A percentile compares a stretch with the other conserved stretches of the same genome.
phyloP scores from a whole-genome alignment of 2,797 vertebrate species.

The Anas bernieri region DNA sequence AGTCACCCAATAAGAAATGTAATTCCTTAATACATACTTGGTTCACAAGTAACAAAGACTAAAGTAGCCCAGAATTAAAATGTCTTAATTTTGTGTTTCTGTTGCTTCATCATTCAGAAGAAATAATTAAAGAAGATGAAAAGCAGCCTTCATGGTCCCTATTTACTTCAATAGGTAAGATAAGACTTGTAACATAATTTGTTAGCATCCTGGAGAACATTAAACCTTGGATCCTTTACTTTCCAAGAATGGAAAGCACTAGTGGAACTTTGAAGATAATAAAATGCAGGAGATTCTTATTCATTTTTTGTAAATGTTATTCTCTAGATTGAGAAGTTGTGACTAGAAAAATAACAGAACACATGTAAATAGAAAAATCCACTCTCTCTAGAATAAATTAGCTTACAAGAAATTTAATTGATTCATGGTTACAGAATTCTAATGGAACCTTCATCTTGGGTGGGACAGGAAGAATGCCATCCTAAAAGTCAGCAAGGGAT shows the following conservation, averaged over 20 bases:
- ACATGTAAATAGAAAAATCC: constrained; percentile 24
- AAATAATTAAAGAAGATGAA: constrained; percentile 21
- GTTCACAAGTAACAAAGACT: not conserved
- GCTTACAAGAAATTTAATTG: constrained; percentile 7
- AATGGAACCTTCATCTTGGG: not conserved
- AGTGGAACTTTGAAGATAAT: not conserved
- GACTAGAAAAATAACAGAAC: constrained; percentile 20
- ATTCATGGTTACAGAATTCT: not conserved
- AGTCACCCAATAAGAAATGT: not conserved
- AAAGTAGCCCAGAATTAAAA: not conserved
- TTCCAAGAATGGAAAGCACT: not conserved
- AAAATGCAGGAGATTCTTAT: constrained; percentile 31
- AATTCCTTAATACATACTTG: not conserved
- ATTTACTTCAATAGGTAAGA: not conserved
- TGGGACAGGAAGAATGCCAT: not conserved
- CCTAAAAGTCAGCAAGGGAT: not conserved
- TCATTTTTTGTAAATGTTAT: constrained; percentile 36
- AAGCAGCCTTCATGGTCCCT: not conserved
- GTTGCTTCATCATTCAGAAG: not conserved
- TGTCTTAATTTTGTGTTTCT: not conserved
- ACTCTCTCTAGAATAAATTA: constrained; percentile 29
- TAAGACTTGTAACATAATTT: not conserved
- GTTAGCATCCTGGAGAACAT: not conserved
- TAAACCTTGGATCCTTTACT: not conserved
- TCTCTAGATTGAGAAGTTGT: constrained; percentile 32